Base-by-base conservation (phyloP, 1,140 invertebrate species). In the Neodiprion pinetum region DNA sequence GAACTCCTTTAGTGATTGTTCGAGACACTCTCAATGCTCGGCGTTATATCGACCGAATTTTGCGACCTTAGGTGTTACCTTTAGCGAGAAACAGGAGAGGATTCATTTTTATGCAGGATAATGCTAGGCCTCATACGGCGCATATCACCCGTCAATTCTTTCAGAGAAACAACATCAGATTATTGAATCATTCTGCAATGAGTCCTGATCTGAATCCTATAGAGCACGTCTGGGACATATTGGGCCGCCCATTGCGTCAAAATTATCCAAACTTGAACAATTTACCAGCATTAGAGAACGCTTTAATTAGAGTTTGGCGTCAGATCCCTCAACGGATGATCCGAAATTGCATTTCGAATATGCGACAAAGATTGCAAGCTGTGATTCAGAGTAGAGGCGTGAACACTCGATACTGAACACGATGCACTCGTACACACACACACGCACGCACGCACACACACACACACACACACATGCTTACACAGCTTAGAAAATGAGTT, bases 181-280 rank as follows among this genome's bases (percentile, higher is more conserved):
- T 71, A 17, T 49, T 71, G 5, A 48, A 49, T n/a, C 70, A 71
- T 49, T 82, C 86, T 74, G 77, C 85, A 14, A 65, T 73, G 48
- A 80, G 76, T 70, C 85, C 85, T 10, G 84, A 86, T 79, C 70
- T 87, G 1, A 87, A 86, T 80, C 83, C 83, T 10, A 84, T 88
- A 10, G 82, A 86, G 75, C 84, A 86, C 75, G 17, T 84, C 9
- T 86, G 84, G 84, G 80, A 85, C 68, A 71, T 76, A 21, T 67
- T 81, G 48, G 74, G 48, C 17, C 0, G 12, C 48, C 1, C 48
- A 71, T 71, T 49, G 23, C 70, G 48, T 48, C 70, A 71, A 23
- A 71, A 71, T 71, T 71, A 48, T 71, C 70, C 70, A n/a, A 71
- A 71, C 53, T 71, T 71, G 47, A 48, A 21, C 9, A 71, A 21